Evolutionary conservation across 2,113 vertebrate species (phyloP).

Genomic region (Theropithecus gelada): DNA sequence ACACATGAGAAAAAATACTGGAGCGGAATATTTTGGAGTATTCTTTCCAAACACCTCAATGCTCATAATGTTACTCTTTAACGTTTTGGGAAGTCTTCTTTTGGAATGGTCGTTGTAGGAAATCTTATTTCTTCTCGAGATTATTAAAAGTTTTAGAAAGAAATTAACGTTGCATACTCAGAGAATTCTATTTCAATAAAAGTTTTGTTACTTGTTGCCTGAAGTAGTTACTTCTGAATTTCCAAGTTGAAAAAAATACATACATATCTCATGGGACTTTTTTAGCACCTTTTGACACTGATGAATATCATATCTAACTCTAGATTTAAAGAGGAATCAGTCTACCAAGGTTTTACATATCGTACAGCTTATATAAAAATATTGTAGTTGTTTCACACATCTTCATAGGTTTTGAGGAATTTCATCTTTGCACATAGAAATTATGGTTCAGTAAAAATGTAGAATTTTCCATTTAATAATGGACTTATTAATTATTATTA

Average conservation of each 20-base stretch:
- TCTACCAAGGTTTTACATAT: neutral
- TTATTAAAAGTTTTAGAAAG: neutral
- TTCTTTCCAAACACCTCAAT: neutral
- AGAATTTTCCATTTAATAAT: neutral
- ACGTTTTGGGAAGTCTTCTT: neutral
- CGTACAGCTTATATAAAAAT: neutral
- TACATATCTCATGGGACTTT: neutral
- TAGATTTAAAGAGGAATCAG: neutral
- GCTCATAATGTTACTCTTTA: neutral
- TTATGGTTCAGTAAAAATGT: neutral
- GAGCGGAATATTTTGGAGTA: neutral
- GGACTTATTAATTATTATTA: neutral
- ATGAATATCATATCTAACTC: neutral
- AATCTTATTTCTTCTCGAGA: neutral
- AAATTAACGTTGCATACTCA: neutral
- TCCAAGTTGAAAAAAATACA: neutral
- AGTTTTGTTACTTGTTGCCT: neutral
- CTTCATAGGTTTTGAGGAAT: neutral
- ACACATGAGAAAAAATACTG: neutral
- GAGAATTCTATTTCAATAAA: neutral
- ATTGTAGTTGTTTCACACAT: neutral
- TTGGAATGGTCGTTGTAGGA: neutral
- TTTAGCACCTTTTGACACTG: neutral
- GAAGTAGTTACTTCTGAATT: neutral
- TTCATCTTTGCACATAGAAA: neutral